These are phyloP conservation scores for Drosophila bifasciata DNA, from an alignment of 1,140 invertebrate species.

Conservation along the genomic window DNA sequence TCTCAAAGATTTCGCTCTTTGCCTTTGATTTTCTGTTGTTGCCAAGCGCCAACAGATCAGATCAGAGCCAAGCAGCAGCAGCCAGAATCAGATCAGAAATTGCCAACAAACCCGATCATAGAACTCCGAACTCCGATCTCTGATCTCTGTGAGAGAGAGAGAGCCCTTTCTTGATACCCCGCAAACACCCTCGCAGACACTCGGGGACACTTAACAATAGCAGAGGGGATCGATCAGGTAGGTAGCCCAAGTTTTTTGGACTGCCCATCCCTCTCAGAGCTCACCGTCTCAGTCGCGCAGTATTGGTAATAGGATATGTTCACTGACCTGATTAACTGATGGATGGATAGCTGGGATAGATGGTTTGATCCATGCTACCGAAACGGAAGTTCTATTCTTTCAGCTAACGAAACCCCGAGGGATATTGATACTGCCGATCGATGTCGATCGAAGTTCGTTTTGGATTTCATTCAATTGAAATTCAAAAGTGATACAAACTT, in stretches of 20 bases:
- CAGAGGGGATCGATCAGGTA: too few relatives aligned
- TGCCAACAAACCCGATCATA: slow-evolving; percentile 10
- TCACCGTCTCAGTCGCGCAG: too few relatives aligned
- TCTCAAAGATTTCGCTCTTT: slow-evolving; percentile 33
- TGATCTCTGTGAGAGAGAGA: too few relatives aligned
- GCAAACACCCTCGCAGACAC: too few relatives aligned
- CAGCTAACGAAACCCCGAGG: slow-evolving; percentile 19
- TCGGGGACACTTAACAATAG: too few relatives aligned
- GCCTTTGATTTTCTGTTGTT: slow-evolving; percentile 21
- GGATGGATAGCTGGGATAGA: too few relatives aligned
- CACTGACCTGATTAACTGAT: slow-evolving; percentile 4
- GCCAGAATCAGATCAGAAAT: slow-evolving; percentile 7
- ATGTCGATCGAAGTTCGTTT: slow-evolving; percentile 15
- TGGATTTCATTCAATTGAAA: slow-evolving; percentile 28
- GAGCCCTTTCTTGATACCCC: too few relatives aligned
- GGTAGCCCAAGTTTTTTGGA: too few relatives aligned
- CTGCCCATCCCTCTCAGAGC: too few relatives aligned
- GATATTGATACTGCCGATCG: slow-evolving; percentile 26
- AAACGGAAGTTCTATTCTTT: slow-evolving; percentile 28
- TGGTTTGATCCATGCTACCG: too few relatives aligned
- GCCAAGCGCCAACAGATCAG: slow-evolving; percentile 23
- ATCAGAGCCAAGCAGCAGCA: slow-evolving; percentile 1
- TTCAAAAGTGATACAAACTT: slow-evolving; percentile 8
- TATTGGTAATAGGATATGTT: slow-evolving; percentile 45
- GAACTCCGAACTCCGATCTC: neutral